Conservation (phyloP, 2,113 vertebrate species). For the Psittacula cyanocephala region DNA sequence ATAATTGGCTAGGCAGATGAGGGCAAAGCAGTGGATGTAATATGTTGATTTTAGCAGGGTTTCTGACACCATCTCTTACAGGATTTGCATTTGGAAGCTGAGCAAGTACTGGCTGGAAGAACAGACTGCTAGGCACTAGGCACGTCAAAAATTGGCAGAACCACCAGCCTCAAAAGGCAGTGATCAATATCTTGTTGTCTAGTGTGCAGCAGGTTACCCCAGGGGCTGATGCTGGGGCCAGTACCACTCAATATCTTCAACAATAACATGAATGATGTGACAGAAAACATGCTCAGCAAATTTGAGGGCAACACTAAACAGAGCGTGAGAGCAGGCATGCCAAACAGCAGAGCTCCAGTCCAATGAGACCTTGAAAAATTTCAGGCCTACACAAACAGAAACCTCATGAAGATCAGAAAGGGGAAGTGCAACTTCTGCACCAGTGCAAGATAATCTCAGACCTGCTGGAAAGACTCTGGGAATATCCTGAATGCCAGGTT, state of each 20-base stretch:
- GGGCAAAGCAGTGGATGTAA: not conserved
- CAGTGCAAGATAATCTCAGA: not conserved
- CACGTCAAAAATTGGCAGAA: not conserved
- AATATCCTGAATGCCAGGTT: not conserved
- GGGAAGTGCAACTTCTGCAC: not conserved
- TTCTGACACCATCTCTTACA: not conserved
- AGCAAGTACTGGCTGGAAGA: not conserved
- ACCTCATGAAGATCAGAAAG: not conserved
- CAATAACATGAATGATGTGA: not conserved
- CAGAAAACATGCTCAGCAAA: slow-evolving; percentile 3
- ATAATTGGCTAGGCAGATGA: not conserved
- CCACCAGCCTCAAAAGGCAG: not conserved
- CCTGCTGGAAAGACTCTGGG: not conserved
- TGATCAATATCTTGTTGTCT: not conserved
- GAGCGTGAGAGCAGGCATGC: not conserved
- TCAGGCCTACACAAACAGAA: not conserved
- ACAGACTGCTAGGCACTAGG: not conserved
- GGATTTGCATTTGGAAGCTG: not conserved
- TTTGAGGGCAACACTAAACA: not conserved
- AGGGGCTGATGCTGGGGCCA: not conserved
- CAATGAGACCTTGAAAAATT: not conserved
- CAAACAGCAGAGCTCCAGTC: not conserved
- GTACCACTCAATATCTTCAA: not conserved
- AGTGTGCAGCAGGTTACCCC: not conserved
- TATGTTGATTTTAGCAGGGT: not conserved